phyloP scores from a whole-genome alignment of 2,797 vertebrate species.

The Enteromius viviparus region DNA sequence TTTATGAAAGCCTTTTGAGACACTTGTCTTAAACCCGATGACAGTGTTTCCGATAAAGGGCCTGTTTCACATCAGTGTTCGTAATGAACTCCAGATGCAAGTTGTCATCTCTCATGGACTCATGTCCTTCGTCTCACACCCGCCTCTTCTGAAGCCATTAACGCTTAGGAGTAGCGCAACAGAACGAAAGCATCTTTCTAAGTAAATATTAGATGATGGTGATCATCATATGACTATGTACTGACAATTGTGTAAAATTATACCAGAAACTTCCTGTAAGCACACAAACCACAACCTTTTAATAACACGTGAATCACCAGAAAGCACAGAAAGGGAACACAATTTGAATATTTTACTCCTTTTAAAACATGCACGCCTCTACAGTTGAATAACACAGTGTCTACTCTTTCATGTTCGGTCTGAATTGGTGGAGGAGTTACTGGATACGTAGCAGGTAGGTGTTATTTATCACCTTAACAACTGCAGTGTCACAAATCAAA shows the following conservation, averaged over 20 bases:
- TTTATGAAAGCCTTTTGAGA: neutral
- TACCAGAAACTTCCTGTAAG: conserved; percentile 20
- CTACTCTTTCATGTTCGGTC: neutral
- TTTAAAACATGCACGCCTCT: neutral
- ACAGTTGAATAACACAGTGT: neutral
- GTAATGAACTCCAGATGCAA: conserved; percentile 56
- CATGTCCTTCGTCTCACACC: conserved; percentile 43
- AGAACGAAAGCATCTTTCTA: conserved; percentile 60
- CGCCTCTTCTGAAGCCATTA: conserved; percentile 45
- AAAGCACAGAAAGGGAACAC: neutral
- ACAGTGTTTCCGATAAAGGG: conserved; percentile 51
- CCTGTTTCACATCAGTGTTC: conserved; percentile 34
- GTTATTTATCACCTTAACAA: conserved; percentile 36
- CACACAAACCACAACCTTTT: conserved; percentile 7
- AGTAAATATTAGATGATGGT: conserved; percentile 69
- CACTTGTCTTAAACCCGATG: conserved; percentile 9
- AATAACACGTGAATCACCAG: conserved; percentile 13
- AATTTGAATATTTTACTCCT: neutral
- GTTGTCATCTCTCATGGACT: conserved; percentile 49
- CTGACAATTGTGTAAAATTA: conserved; percentile 49
- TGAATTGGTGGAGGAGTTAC: neutral
- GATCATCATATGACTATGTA: conserved; percentile 36
- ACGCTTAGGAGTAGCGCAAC: conserved; percentile 33
- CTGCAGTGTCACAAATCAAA: conserved; percentile 42
- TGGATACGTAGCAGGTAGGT: conserved; percentile 28